Base-by-base conservation (phyloP, 2,113 vertebrate genomes). In the Ibidorhyncha struthersii region DNA sequence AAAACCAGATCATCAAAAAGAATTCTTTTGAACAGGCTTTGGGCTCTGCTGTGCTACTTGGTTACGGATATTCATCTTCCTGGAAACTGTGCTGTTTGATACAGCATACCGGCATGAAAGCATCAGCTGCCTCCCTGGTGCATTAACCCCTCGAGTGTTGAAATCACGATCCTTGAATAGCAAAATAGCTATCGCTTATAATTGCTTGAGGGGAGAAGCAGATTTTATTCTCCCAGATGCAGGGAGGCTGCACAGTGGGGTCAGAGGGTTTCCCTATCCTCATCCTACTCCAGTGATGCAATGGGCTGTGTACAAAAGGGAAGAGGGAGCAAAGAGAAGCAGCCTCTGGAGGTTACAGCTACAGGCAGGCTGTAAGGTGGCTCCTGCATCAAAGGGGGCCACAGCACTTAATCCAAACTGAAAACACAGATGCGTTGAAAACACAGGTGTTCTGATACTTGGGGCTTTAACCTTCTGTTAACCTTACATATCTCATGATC, bases 1-100 rank as follows among this genome's bases (percentile, higher is more conserved):
- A 98, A 98, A 96, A 97, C 96, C 96, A 96, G 94, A 97, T 96
- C 97, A 97, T 97, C 96, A 95, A 95, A 97, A 97, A 93, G 93
- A 96, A 95, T 97, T 95, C 96, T 96, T 97, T 97, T 97, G 96
- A 98, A 96, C 95, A 97, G 93, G 94, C 96, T 96, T 95, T 97
- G 93, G 93, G 95, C 96, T 98, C 82, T 97, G 97, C 96, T 98
- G 95, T 82, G 94, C 96, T 95, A 96, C 97, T 97, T 97, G 92
- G 97, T 97, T 97, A 97, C 90, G 10, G 96, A 96, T 96, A 97
- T 97, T 97, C 97, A 95, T 96, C 96, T 97, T 97, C 93, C 96
- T 97, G 95, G 95, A 97, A 97, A 96, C 96, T 62, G 93, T 85
- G 92, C 85, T 91, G 91, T 95, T 95, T 95, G 96, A 96, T 94